A percentile compares a stretch with the other conserved stretches of the same genome.
Conservation (phyloP, 2,888 invertebrate species). For the Dendrolimus houi region DNA sequence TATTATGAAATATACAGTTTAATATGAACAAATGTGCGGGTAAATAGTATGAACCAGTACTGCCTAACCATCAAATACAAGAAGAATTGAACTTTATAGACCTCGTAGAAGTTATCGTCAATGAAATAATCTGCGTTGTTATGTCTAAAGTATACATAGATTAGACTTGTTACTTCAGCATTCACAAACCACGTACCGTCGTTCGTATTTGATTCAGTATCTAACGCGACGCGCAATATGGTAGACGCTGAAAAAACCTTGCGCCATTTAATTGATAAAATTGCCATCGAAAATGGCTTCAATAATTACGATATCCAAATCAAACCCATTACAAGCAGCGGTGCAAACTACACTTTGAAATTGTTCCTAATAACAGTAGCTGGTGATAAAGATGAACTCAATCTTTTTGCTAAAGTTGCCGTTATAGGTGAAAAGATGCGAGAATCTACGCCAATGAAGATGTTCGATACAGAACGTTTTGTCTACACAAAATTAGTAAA, state of each 20-base stretch:
- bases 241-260: background rate
- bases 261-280: conserved; percentile 1
- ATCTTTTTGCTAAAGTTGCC: conserved; percentile 21
- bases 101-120: no score
- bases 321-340: conserved; percentile 1
- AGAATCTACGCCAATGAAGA: conserved; percentile 2
- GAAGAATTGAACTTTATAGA: no score
- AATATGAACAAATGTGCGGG: no score
- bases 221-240: background rate
- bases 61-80: no score
- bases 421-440: conserved; percentile 17
- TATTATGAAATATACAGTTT: no score
- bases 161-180: no score
- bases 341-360: conserved; percentile 4
- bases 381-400: background rate
- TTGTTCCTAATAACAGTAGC: conserved; percentile 2
- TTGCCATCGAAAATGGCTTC: background rate
- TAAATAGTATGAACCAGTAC: no score
- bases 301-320: background rate
- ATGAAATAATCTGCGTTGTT: no score
- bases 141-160: no score
- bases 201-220: background rate
- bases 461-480: conserved; percentile 19
- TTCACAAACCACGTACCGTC: no score
- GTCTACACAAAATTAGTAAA: conserved; percentile 19